Evolutionary conservation across 2,797 vertebrate species (phyloP).

Genomic region (Fistularia tabacaria): DNA sequence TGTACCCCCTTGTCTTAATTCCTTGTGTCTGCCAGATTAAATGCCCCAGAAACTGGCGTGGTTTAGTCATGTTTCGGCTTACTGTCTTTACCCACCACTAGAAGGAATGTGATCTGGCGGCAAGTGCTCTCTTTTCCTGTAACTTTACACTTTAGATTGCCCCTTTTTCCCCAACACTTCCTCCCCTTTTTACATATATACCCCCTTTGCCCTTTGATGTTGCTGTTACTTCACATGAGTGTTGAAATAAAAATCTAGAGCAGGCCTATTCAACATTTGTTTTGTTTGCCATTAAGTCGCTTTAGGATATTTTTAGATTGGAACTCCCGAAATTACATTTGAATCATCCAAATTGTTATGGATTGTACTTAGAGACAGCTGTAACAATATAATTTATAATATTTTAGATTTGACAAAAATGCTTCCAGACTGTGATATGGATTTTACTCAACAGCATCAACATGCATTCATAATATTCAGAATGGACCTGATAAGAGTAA

Average conservation of each 20-base stretch:
- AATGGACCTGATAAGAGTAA: conserved; percentile 18
- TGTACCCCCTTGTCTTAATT: conserved; percentile 82
- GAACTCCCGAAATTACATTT: too few relatives aligned
- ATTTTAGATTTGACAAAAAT: conserved; percentile 13
- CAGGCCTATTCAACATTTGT: conserved; percentile 7
- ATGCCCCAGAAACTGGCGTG: conserved; percentile 86
- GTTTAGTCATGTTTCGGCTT: conserved; percentile 82
- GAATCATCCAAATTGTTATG: too few relatives aligned
- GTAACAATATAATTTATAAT: conserved; percentile 1
- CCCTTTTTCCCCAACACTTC: conserved; percentile 24
- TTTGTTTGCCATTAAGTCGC: neutral
- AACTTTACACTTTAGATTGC: conserved; percentile 68
- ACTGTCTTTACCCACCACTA: conserved; percentile 79
- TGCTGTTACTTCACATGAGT: conserved; percentile 97
- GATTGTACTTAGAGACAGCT: neutral
- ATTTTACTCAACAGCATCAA: conserved; percentile 5
- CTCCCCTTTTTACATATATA: conserved; percentile 49
- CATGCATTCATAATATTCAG: conserved; percentile 10
- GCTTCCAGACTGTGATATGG: neutral
- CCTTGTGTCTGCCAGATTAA: conserved; percentile 94
- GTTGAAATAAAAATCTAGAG: conserved; percentile 61
- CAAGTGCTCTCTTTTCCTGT: conserved; percentile 84
- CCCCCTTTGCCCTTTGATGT: conserved; percentile 81
- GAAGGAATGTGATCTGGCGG: conserved; percentile 88
- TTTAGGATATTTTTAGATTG: too few relatives aligned